A percentile compares a stretch with the other conserved stretches of the same genome.
Evolutionary conservation across 2,888 invertebrate genomes (phyloP).

Genomic region (Mamestra brassicae): DNA sequence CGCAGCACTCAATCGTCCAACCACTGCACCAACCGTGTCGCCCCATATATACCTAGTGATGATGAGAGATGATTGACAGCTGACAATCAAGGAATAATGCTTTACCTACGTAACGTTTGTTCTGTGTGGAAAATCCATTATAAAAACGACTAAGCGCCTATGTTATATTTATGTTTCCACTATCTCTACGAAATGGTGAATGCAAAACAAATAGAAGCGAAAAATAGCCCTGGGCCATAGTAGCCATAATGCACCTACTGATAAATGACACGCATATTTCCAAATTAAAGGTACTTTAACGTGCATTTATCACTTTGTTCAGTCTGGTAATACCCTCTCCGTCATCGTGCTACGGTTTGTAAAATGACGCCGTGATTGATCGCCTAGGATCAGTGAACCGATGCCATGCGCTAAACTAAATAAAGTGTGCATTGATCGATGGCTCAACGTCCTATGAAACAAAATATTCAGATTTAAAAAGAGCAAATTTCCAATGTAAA

Average conservation of each 20-base stretch:
- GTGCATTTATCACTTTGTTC: conserved; percentile 1
- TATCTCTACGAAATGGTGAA: no score
- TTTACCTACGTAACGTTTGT: no score
- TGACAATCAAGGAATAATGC: no score
- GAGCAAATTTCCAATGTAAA: neutral
- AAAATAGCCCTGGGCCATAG: neutral
- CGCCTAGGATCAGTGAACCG: conserved; percentile 6
- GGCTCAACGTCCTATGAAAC: conserved; percentile 12
- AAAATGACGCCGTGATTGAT: conserved; percentile 34
- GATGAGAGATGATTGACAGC: neutral
- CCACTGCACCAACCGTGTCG: no score
- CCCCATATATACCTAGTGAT: no score
- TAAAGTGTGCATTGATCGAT: conserved; percentile 26
- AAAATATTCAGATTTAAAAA: conserved; percentile 11
- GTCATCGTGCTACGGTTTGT: conserved; percentile 1
- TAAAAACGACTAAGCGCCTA: neutral
- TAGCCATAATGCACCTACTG: neutral
- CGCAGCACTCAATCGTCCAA: no score
- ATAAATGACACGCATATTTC: conserved; percentile 3
- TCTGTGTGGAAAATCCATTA: neutral
- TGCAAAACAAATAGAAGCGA: neutral
- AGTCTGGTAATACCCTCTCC: conserved; percentile 3
- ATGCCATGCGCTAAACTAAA: conserved; percentile 14
- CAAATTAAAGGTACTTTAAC: neutral
- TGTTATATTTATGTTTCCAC: no score